These are phyloP conservation scores for Lithobius niger DNA, from an alignment of 1,140 invertebrate genomes.

Conservation along the genomic window DNA sequence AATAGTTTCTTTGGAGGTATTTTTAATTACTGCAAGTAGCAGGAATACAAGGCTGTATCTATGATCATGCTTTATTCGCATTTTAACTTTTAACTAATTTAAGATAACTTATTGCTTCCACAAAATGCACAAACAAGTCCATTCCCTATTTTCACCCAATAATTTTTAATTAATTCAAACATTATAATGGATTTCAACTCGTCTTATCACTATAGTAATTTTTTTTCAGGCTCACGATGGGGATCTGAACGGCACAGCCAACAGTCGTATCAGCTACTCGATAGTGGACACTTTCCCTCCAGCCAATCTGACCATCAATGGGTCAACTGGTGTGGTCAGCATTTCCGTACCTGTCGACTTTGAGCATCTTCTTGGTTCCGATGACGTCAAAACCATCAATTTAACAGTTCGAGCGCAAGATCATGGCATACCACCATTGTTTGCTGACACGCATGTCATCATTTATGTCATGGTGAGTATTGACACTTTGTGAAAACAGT, in stretches of 20 bases:
- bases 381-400: slow-evolving; percentile 51
- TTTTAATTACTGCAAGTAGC: no score
- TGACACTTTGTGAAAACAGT: neutral
- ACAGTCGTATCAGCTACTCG: slow-evolving; percentile 70
- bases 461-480: slow-evolving; percentile 48
- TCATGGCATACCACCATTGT: slow-evolving; percentile 57
- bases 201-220: neutral
- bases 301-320: slow-evolving; percentile 68
- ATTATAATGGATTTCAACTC: slow-evolving; percentile 4
- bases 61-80: no score
- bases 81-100: no score
- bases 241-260: slow-evolving; percentile 50
- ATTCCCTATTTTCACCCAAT: neutral
- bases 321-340: slow-evolving; percentile 50
- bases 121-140: no score
- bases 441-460: slow-evolving; percentile 53
- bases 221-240: slow-evolving; percentile 20
- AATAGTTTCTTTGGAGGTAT: no score
- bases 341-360: slow-evolving; percentile 60
- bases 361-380: slow-evolving; percentile 43
- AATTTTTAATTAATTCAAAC: slow-evolving; percentile 1
- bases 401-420: slow-evolving; percentile 65
- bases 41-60: no score
- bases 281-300: slow-evolving; percentile 54
- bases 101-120: no score